Evolutionary conservation across 1,140 invertebrate genomes (phyloP).

Genomic region (Chrysomallon squamiferum): DNA sequence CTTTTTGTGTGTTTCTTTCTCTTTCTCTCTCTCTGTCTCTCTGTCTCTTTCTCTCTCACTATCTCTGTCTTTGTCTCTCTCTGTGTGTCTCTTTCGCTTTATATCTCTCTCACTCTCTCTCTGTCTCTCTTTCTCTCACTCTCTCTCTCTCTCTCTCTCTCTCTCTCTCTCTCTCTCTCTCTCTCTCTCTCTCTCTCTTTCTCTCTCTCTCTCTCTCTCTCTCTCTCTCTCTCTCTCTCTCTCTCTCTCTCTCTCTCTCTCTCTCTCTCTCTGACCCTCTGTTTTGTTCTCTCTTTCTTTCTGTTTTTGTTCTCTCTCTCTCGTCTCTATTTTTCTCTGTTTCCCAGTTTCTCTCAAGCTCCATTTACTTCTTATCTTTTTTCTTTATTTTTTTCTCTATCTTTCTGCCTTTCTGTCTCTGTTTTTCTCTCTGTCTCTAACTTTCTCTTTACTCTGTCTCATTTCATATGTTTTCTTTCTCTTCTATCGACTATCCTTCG

Average conservation of each 20-base stretch:
- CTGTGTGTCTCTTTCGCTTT: no score
- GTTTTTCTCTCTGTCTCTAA: no score
- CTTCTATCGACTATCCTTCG: no score
- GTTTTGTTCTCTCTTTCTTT: constrained; percentile 13
- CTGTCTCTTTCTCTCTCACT: no score
- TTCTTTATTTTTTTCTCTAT: no score
- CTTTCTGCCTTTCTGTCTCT: no score
- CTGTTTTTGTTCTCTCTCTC: constrained; percentile 12
- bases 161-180: constrained; percentile 10
- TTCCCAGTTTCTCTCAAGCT: neutral
- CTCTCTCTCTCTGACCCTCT: constrained; percentile 11
- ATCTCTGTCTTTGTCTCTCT: no score
- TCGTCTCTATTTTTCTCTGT: constrained; percentile 8
- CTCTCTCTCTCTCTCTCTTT: constrained; percentile 14
- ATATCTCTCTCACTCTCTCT: neutral
- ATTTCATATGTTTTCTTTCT: no score
- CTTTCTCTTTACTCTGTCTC: no score
- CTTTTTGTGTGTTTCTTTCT: no score
- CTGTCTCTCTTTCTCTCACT: constrained; percentile 1
- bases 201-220: constrained; percentile 7
- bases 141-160: constrained; percentile 11
- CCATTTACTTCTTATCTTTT: no score
- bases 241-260: constrained; percentile 14
- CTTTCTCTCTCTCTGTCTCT: no score
- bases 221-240: constrained; percentile 10